Evolutionary conservation across 1,140 invertebrate genomes (phyloP).

Genomic region (Bombus soroeensis): DNA sequence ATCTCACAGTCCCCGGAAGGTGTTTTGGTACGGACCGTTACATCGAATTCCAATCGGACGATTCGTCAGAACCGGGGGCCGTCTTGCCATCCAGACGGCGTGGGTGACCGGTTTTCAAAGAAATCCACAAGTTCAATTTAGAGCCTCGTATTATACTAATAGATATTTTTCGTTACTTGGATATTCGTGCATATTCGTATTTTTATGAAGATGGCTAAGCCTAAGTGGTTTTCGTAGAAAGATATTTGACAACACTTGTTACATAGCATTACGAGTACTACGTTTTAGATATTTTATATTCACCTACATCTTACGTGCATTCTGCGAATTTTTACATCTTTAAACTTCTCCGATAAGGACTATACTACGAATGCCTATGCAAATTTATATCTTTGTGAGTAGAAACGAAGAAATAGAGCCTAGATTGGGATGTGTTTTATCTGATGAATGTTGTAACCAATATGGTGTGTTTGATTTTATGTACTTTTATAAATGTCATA

Average conservation of each 20-base stretch:
- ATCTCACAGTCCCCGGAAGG: constrained; percentile 24
- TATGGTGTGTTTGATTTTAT: too few relatives aligned
- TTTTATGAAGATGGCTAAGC: neutral
- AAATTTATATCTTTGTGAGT: too few relatives aligned
- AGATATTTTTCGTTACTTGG: neutral
- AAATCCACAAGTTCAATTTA: neutral
- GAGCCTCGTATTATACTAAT: neutral
- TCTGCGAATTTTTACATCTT: neutral
- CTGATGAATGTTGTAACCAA: too few relatives aligned
- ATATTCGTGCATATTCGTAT: neutral
- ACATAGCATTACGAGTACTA: too few relatives aligned
- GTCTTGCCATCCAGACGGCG: neutral
- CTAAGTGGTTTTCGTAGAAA: neutral
- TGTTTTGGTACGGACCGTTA: constrained; percentile 74
- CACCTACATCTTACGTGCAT: neutral
- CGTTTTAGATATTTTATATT: neutral
- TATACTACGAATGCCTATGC: too few relatives aligned
- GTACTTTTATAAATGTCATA: too few relatives aligned
- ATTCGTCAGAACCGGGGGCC: constrained; percentile 50
- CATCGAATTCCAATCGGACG: constrained; percentile 65
- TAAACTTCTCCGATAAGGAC: too few relatives aligned
- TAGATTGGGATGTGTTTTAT: too few relatives aligned
- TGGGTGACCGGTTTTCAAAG: constrained; percentile 22
- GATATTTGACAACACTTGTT: too few relatives aligned
- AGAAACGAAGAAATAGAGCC: too few relatives aligned